Evolutionary conservation across 1,140 invertebrate genomes (phyloP), one percentile per base, ranked within the genome.

Genomic region (Psilanteris sp.): DNA sequence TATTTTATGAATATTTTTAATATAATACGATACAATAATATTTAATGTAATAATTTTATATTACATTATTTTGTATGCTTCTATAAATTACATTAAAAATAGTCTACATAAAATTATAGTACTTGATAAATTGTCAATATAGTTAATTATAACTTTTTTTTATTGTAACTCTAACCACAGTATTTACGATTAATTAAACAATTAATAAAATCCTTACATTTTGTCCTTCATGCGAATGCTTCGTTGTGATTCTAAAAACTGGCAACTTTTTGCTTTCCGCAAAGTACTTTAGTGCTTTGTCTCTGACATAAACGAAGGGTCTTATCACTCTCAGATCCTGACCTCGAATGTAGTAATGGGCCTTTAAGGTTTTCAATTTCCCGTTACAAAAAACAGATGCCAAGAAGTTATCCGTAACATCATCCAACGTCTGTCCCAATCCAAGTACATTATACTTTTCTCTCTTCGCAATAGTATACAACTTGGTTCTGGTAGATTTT

Each of bases 301-400:
- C 94, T 22, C 96, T 89, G 1, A 97, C 94, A 86, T 95, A 96
- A 1, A 96, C 93, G 80, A 97, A 94, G 0, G 96, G 96, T 41
- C 96, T 90, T 57, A 97, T 94, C 4, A 98, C 93, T 70, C 95
- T 89, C 16, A 97, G 83, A 80, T 95, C 93, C 57, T 93, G 91
- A 54, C 96, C 94, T 88, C 90, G 90, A 20, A 93, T 90, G 67
- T 90, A 89, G 84, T 96, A 96, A 83, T 95, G 92, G 1, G 95
- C 95, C 80, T 96, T 96, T 91, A 96, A 92, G 0, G 94, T 94
- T 62, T 91, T 88, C 10, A 97, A 83, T 39, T 92, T 89, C 4
- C 95, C 96, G 81, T 92, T 94, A 80, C 96, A 93, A 76, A 97
- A 94, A 1, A 94, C 90, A 0, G 94, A 94, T 81, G 95, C 93